phyloP scores from a whole-genome alignment of 2,797 vertebrate species.

The Fringilla coelebs region DNA sequence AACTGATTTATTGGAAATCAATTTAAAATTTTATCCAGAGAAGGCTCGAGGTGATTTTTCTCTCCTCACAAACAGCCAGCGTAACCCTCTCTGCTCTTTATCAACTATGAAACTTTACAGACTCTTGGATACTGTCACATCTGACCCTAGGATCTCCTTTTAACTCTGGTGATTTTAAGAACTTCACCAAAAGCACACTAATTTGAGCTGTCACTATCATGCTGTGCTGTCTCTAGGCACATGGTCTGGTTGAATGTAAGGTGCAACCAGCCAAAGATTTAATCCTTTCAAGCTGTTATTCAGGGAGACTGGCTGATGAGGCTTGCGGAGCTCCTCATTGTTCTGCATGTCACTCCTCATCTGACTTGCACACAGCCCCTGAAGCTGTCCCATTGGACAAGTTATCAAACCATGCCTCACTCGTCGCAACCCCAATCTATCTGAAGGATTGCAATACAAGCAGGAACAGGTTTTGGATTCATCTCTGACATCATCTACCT shows the following conservation, averaged over 20 bases:
- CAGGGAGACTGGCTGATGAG: slow-evolving; percentile 57
- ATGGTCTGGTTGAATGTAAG: slow-evolving; percentile 32
- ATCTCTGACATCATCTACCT: slow-evolving; percentile 37
- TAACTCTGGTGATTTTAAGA: slow-evolving; percentile 47
- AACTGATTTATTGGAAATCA: background rate
- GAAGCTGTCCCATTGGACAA: slow-evolving; percentile 36
- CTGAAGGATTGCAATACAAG: slow-evolving; percentile 4
- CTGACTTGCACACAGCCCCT: background rate
- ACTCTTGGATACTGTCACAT: slow-evolving; percentile 27
- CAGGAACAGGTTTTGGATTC: slow-evolving; percentile 18
- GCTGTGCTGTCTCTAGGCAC: slow-evolving; percentile 53
- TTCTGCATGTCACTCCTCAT: slow-evolving; percentile 55
- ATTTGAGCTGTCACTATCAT: slow-evolving; percentile 57
- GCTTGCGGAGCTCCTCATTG: slow-evolving; percentile 34
- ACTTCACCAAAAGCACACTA: slow-evolving; percentile 37
- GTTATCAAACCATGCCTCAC: slow-evolving; percentile 12
- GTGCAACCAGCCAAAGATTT: slow-evolving; percentile 57
- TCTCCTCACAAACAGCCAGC: background rate
- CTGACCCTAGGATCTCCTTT: slow-evolving; percentile 43
- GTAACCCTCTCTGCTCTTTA: background rate
- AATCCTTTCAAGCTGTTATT: slow-evolving; percentile 57
- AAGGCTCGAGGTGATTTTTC: background rate
- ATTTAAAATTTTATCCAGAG: background rate
- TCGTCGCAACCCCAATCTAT: background rate
- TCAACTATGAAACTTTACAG: background rate